A percentile compares a stretch with the other conserved stretches of the same genome.
Evolutionary conservation across 2,113 vertebrate species (phyloP).

Genomic region (Dissostichus mawsoni): DNA sequence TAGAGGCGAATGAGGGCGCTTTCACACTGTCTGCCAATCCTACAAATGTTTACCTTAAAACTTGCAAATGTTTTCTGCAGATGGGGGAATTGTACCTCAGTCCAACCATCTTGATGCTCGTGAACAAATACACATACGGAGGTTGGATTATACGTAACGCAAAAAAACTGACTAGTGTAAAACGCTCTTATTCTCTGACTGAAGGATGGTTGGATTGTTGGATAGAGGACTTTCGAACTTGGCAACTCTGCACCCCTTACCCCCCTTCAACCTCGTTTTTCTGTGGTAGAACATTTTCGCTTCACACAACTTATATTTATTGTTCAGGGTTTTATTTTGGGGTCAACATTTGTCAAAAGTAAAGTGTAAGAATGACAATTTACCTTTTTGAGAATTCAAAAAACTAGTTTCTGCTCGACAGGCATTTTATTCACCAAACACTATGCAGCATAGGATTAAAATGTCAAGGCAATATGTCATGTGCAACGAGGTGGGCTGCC

Average conservation of each 20-base stretch:
- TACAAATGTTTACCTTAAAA: background rate
- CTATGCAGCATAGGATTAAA: background rate
- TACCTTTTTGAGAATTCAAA: background rate
- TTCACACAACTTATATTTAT: background rate
- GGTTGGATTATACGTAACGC: too few species aligned
- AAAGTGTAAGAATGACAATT: background rate
- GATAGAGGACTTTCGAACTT: background rate
- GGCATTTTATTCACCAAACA: background rate
- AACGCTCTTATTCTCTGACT: background rate
- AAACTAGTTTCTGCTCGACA: background rate
- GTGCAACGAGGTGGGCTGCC: too few species aligned
- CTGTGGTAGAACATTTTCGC: constrained; percentile 51
- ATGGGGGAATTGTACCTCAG: background rate
- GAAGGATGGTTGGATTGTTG: background rate
- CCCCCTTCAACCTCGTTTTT: background rate
- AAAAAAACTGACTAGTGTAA: background rate
- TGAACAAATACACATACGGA: background rate
- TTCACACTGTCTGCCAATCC: background rate
- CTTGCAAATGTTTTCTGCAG: background rate
- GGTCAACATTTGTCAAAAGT: background rate
- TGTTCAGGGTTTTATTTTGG: background rate
- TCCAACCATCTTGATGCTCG: background rate
- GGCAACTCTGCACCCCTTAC: constrained; percentile 2
- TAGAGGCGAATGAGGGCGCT: background rate
- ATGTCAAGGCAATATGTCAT: background rate